Base-by-base conservation (phyloP, 2,888 invertebrate genomes). In the Drosophila prolongata region DNA sequence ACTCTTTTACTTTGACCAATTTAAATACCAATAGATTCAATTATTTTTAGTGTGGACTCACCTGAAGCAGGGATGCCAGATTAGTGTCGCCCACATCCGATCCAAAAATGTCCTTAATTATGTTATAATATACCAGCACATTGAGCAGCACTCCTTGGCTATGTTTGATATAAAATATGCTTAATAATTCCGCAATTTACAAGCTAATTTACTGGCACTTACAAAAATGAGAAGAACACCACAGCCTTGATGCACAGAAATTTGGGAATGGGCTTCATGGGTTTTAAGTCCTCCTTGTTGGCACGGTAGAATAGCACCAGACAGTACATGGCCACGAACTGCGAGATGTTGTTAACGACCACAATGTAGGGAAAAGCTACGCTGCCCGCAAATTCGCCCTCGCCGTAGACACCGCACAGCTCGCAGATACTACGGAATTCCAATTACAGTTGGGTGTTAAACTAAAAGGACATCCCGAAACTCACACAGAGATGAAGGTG, bases 141-240 rank as follows among this genome's bases (percentile, higher is more conserved):
- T 97, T 96, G 78, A 99, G 97, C 38, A 98, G 92, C 24, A 98
- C 97, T 60, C 97, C 96, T 95, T 98, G 98, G 93, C 98, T 98
- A 93, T 24, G 66, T 34, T 42, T 34, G 13, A 8, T 34, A 10
- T 10, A 38, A 24, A 10, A 11, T 16, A 30, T 9, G 24, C 4
- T n/a, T 34, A 6, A 46, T 10, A 24, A 11, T 1, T 1, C 2
- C 3, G 2, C 6, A 2, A 14, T 24, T 10, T 0, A 0, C 3
- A 27, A 14, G 10, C 9, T 11, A 6, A 8, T 37, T 1, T 8
- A 6, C 3, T n/a, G 10, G 1, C 30, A 95, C 97, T 96, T 95
- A 98, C 98, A 98, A 98, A 93, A 99, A 99, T 50, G 98, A 98
- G 92, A 98, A 97, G 94, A 99, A 99, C 27, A 99, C 98, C 59